Evolutionary conservation across 2,888 invertebrate genomes (phyloP).

Genomic region (Trileptium ribeirensis): DNA sequence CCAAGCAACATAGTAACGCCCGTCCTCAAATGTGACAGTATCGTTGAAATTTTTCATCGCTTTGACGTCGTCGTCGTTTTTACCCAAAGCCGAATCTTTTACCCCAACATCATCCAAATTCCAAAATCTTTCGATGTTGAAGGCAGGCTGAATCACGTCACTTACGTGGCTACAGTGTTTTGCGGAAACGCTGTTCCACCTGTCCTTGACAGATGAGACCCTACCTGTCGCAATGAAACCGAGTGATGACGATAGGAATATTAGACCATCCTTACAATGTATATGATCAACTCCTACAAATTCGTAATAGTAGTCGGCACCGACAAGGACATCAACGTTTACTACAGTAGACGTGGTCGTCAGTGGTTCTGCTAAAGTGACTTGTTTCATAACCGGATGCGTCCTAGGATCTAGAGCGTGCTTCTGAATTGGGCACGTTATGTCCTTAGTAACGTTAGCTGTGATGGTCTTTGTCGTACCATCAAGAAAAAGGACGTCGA

Average conservation of each 20-base stretch:
- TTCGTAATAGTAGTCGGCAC: conserved; percentile 9
- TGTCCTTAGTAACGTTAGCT: not conserved
- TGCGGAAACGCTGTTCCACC: not conserved
- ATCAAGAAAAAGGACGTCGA: not conserved
- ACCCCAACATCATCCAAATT: not conserved
- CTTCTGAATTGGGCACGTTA: not conserved
- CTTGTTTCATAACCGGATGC: not conserved
- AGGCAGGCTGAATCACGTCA: not conserved
- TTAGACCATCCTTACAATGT: not conserved
- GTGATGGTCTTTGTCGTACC: not conserved
- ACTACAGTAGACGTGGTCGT: not conserved
- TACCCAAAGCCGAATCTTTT: not conserved
- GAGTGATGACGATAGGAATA: not conserved
- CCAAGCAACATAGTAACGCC: not conserved
- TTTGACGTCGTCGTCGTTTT: not conserved
- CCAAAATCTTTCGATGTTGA: not conserved
- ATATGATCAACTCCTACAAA: not conserved
- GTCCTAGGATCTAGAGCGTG: not conserved
- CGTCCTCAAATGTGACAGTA: not conserved
- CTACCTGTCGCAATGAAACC: not conserved
- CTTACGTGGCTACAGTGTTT: not conserved
- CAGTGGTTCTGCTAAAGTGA: not conserved
- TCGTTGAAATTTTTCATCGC: not conserved
- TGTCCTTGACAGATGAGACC: not conserved
- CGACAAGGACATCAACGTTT: not conserved